Conservation (phyloP, 2,113 vertebrate genomes). For the Rissa tridactyla region DNA sequence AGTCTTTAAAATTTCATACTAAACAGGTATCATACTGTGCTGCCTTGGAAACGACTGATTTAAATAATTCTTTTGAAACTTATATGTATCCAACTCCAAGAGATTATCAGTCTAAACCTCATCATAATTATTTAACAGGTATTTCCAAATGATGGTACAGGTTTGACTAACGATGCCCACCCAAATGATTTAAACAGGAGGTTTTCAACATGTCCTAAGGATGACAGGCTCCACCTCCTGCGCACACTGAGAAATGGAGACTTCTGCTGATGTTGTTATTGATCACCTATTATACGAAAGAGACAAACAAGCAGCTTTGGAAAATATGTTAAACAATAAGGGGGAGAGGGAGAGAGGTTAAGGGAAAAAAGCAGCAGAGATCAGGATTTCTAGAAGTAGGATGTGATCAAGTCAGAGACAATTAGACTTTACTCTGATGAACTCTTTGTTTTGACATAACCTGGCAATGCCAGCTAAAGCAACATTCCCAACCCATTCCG, state of each 20-base stretch:
- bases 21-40: background rate
- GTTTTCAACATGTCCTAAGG: background rate
- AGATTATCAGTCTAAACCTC: background rate
- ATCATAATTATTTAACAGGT: background rate
- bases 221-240: background rate
- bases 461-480: background rate
- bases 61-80: background rate
- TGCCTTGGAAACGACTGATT: background rate
- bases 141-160: background rate
- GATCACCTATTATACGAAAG: background rate
- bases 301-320: background rate
- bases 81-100: background rate
- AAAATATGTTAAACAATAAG: background rate
- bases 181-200: background rate
- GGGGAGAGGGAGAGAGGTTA: background rate
- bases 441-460: background rate
- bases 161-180: background rate
- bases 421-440: background rate
- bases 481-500: slow-evolving; percentile 2
- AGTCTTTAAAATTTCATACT: background rate
- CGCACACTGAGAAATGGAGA: background rate
- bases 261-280: background rate
- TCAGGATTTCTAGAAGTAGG: background rate
- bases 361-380: background rate
- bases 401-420: background rate